These are phyloP conservation scores for Ctena decussata DNA, from an alignment of 2,888 invertebrate species.

Conservation along the genomic window DNA sequence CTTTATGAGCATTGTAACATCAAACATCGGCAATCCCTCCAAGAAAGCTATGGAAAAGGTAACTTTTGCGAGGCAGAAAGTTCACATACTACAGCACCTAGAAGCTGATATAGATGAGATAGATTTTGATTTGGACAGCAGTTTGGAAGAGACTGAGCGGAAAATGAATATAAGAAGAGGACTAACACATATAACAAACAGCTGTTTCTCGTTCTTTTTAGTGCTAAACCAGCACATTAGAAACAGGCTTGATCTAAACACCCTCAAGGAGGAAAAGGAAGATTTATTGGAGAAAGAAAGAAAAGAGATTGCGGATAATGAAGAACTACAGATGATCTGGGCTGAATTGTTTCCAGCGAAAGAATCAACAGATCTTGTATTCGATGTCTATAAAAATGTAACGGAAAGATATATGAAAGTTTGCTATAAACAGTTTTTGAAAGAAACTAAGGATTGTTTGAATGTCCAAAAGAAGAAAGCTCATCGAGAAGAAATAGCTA, in stretches of 20 bases:
- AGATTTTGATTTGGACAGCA: slow-evolving; percentile 16
- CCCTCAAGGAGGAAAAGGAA: slow-evolving; percentile 6
- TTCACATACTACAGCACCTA: background rate
- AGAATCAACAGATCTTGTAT: background rate
- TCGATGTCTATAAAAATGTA: slow-evolving; percentile 21
- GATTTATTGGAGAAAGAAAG: slow-evolving; percentile 30
- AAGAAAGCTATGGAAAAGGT: background rate
- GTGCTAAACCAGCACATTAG: background rate
- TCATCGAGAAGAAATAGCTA: slow-evolving; percentile 44
- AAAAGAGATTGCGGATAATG: slow-evolving; percentile 12
- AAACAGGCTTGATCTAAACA: slow-evolving; percentile 4
- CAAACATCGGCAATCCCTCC: slow-evolving; percentile 17
- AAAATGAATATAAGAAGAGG: slow-evolving; percentile 37
- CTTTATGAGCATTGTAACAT: background rate
- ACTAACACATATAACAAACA: slow-evolving; percentile 33
- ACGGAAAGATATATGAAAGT: slow-evolving; percentile 36
- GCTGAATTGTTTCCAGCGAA: background rate
- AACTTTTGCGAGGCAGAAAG: background rate
- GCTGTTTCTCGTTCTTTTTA: slow-evolving; percentile 31
- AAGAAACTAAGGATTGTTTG: slow-evolving; percentile 34
- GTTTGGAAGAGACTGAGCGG: slow-evolving; percentile 34
- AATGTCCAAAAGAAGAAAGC: slow-evolving; percentile 33
- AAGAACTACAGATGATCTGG: slow-evolving; percentile 4
- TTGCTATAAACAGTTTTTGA: slow-evolving; percentile 43
- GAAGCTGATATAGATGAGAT: background rate